These are phyloP conservation scores for Ceratoteleas bidentatus DNA, from an alignment of 1,140 invertebrate species.

Conservation along the genomic window DNA sequence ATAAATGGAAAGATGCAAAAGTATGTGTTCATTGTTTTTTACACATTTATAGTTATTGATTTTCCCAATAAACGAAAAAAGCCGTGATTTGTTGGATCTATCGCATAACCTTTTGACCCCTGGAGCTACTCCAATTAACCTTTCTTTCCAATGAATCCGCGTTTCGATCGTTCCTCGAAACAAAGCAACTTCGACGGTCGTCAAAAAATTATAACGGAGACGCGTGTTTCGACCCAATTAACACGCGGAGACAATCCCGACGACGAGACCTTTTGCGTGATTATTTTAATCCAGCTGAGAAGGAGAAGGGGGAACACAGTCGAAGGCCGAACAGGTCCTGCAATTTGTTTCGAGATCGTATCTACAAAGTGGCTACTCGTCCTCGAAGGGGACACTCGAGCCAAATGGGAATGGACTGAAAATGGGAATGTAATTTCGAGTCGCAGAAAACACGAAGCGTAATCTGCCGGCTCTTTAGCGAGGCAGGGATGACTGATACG, in stretches of 20 bases:
- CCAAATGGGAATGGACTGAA: conserved; percentile 63
- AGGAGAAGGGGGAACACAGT: conserved; percentile 50
- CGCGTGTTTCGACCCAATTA: conserved; percentile 9
- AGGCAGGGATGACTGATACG: conserved; percentile 52
- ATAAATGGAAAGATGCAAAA: no score
- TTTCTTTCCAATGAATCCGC: no score
- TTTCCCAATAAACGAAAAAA: no score
- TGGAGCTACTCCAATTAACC: neutral
- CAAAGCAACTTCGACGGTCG: neutral
- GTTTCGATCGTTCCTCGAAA: no score
- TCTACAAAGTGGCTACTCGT: conserved; percentile 77
- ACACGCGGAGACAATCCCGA: neutral
- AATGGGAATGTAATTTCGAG: conserved; percentile 60
- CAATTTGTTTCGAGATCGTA: conserved; percentile 81
- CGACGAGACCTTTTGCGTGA: conserved; percentile 13
- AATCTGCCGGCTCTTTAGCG: conserved; percentile 61
- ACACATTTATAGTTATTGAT: no score
- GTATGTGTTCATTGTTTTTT: no score
- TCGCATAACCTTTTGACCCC: no score
- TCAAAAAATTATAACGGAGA: neutral
- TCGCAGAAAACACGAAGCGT: conserved; percentile 46
- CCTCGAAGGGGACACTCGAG: conserved; percentile 65
- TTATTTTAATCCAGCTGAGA: conserved; percentile 65
- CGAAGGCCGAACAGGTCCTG: conserved; percentile 69
- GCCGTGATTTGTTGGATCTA: no score